phyloP scores from a whole-genome alignment of 30 jellyfish, hydroid and myxozoan species.

The Rhopilema esculentum region DNA sequence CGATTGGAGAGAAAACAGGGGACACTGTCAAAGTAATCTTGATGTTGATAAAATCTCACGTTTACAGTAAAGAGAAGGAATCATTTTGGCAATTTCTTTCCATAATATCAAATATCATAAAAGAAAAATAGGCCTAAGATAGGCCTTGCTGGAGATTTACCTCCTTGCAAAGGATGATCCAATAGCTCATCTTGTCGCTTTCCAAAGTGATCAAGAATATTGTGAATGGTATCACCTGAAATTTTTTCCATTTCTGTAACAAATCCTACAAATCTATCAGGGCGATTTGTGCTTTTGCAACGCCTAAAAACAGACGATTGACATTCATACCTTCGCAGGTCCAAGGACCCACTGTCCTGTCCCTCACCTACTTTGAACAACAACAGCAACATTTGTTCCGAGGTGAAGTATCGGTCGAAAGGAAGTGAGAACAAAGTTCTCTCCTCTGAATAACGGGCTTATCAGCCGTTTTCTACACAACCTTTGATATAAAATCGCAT shows the following conservation, averaged over 20 bases:
- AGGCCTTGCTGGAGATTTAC: neutral
- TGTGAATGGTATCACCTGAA: slow-evolving; percentile 68
- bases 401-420: neutral
- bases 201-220: slow-evolving; percentile 59
- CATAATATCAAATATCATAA: too few species aligned
- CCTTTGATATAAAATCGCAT: too few species aligned
- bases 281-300: neutral
- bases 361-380: neutral
- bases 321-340: neutral
- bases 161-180: neutral
- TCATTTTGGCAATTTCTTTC: too few species aligned
- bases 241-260: slow-evolving; percentile 24
- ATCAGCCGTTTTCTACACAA: too few species aligned
- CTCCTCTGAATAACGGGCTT: too few species aligned
- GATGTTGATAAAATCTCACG: too few species aligned
- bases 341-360: neutral
- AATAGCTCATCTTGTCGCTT: neutral
- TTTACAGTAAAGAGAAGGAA: too few species aligned
- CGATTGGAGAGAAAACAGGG: too few species aligned
- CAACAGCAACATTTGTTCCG: neutral
- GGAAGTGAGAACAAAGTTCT: too few species aligned
- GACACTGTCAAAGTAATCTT: too few species aligned
- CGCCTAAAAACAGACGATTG: neutral
- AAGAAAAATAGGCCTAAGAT: too few species aligned
- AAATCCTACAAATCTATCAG: neutral